Percentiles rank a stretch among this genome's conserved stretches.
phyloP scores from a whole-genome alignment of 2,888 invertebrate species.

The Melikaiella ostensackeni region DNA sequence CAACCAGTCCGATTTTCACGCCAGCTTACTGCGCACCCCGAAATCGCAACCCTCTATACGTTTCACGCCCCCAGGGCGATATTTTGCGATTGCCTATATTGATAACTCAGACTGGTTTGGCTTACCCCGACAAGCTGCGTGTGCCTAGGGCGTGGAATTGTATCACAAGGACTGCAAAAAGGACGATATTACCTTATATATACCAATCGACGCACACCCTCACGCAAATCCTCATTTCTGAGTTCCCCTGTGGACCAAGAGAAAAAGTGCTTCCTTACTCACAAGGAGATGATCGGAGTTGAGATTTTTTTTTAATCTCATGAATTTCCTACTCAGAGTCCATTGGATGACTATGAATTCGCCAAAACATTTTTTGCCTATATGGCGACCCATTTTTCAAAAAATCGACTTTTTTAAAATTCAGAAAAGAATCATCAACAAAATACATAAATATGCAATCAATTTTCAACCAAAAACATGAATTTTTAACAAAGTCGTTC shows the following conservation, averaged over 20 bases:
- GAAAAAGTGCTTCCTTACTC: background rate
- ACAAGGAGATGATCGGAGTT: too few species aligned
- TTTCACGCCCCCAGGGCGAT: constrained; percentile 32
- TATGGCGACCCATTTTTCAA: too few species aligned
- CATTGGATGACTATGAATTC: too few species aligned
- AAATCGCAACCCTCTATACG: constrained; percentile 14
- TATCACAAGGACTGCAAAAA: constrained; percentile 36
- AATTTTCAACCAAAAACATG: too few species aligned
- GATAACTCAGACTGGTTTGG: constrained; percentile 43
- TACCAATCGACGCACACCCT: constrained; percentile 11
- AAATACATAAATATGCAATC: too few species aligned
- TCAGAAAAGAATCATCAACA: too few species aligned
- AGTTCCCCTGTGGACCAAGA: background rate
- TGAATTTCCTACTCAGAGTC: too few species aligned
- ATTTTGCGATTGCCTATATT: constrained; percentile 48
- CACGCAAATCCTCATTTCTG: background rate
- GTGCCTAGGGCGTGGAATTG: constrained; percentile 39
- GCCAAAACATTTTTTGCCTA: too few species aligned
- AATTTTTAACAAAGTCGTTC: too few species aligned
- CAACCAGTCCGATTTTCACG: background rate
- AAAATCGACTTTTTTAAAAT: too few species aligned
- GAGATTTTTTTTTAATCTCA: too few species aligned
- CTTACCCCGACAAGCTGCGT: constrained; percentile 32
- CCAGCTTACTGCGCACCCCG: background rate
- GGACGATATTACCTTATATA: constrained; percentile 26